A percentile compares a stretch with the other conserved stretches of the same genome.
Evolutionary conservation across 1,140 invertebrate genomes (phyloP).

Genomic region (Pseudomyrmex pallidus): DNA sequence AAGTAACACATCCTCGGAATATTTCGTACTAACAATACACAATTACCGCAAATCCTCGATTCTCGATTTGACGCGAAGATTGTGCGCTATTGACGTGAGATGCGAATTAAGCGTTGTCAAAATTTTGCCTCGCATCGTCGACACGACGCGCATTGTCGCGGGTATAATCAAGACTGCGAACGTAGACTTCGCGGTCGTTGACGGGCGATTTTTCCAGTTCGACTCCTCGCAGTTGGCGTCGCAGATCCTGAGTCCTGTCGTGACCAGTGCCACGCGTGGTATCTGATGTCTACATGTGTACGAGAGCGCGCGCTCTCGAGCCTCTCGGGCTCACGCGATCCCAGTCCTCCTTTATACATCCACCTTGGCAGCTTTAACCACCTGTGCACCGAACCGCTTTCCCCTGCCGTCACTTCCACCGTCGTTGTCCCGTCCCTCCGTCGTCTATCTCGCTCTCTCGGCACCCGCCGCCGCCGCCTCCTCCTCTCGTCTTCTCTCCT

Average conservation of each 20-base stretch:
- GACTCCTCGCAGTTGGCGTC: conserved; percentile 58
- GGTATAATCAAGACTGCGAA: conserved; percentile 18
- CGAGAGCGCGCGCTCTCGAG: conserved; percentile 53
- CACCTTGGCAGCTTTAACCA: conserved; percentile 74
- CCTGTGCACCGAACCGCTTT: conserved; percentile 72
- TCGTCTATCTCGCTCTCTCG: conserved; percentile 39
- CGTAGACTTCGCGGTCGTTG: conserved; percentile 19
- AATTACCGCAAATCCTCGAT: conserved; percentile 22
- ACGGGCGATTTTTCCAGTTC: conserved; percentile 56
- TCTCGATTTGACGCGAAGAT: not conserved
- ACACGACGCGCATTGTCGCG: not conserved
- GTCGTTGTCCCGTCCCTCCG: conserved; percentile 12
- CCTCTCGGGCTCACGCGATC: conserved; percentile 75
- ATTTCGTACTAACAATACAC: conserved; percentile 19
- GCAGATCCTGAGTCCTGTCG: conserved; percentile 73
- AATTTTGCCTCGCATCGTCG: not conserved
- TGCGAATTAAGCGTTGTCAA: not conserved
- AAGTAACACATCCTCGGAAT: conserved; percentile 5
- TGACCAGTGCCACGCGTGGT: conserved; percentile 76
- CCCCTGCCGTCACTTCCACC: conserved; percentile 25
- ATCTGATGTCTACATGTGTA: conserved; percentile 80
- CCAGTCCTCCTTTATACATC: conserved; percentile 73
- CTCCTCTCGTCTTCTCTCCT: not conserved
- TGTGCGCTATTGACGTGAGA: not conserved
- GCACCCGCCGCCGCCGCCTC: conserved; percentile 7